Conservation (phyloP, 64 coral and sea anemone genomes). For the Hydrozoanthus tunicans region DNA sequence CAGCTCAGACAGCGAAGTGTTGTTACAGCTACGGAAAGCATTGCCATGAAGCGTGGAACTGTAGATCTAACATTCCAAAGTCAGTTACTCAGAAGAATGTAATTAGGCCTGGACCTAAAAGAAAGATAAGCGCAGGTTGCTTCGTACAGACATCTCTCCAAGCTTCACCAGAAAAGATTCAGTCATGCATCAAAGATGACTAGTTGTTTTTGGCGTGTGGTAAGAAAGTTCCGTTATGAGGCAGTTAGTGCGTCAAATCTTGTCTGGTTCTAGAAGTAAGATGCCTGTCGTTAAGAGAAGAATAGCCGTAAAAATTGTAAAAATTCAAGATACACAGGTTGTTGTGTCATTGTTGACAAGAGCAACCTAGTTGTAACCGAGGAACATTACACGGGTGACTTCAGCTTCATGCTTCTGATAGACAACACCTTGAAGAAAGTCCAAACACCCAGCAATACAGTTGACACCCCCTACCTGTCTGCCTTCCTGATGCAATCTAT, state of each 20-base stretch:
- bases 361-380: conserved; percentile 8
- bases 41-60: conserved; percentile 54
- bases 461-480: neutral
- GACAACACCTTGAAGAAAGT: conserved; percentile 47
- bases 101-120: neutral
- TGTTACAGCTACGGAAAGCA: conserved; percentile 14
- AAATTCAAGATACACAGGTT: conserved; percentile 41
- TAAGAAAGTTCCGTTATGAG: conserved; percentile 15
- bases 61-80: neutral
- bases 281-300: conserved; percentile 18
- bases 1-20: neutral
- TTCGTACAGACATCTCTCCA: conserved; percentile 3
- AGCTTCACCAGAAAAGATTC: conserved; percentile 13
- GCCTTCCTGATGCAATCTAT: conserved; percentile 25
- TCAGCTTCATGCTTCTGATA: conserved; percentile 16
- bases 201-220: neutral
- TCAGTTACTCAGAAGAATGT: conserved; percentile 7
- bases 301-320: neutral
- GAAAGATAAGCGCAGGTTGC: conserved; percentile 35
- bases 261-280: neutral
- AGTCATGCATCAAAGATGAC: conserved; percentile 3
- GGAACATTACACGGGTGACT: conserved; percentile 5
- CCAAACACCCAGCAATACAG: conserved; percentile 6
- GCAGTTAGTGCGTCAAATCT: neutral
- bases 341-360: conserved; percentile 13